A percentile compares a stretch with the other conserved stretches of the same genome.
Evolutionary conservation across 2,113 vertebrate genomes (phyloP).

Genomic region (Lethenteron camtschaticum): DNA sequence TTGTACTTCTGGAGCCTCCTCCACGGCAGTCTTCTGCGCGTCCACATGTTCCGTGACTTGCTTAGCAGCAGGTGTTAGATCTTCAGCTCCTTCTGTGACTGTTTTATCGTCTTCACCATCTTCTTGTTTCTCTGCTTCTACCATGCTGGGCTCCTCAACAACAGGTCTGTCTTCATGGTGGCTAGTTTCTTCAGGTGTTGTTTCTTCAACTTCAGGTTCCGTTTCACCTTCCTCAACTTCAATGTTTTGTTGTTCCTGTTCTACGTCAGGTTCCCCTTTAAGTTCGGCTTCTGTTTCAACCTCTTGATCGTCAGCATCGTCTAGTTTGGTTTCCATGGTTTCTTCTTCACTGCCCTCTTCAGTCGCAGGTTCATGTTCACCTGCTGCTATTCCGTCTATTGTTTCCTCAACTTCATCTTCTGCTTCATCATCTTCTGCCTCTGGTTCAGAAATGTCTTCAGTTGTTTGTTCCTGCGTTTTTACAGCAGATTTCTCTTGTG

Average conservation of each 20-base stretch:
- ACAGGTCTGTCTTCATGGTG: slow-evolving; percentile 16
- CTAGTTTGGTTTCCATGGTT: not conserved
- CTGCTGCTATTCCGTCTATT: not conserved
- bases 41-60: slow-evolving; percentile 15
- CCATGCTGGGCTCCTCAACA: slow-evolving; percentile 14
- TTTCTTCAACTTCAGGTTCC: slow-evolving; percentile 17
- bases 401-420: not conserved
- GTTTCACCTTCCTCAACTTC: slow-evolving; percentile 10
- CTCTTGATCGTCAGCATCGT: not conserved
- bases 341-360: slow-evolving; percentile 4
- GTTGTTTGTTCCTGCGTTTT: not conserved
- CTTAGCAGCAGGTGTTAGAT: slow-evolving; percentile 17
- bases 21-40: slow-evolving; percentile 10
- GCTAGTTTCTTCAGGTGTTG: slow-evolving; percentile 7
- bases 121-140: slow-evolving; percentile 9
- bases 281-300: slow-evolving; percentile 12
- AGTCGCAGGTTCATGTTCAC: not conserved
- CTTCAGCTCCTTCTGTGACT: slow-evolving; percentile 11
- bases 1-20: slow-evolving; percentile 14
- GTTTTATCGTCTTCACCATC: slow-evolving; percentile 15
- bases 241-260: slow-evolving; percentile 10
- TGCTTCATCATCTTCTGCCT: slow-evolving; percentile 7
- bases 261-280: slow-evolving; percentile 12
- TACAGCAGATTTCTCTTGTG: slow-evolving; percentile 25
- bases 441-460: too few relatives aligned